Conservation (phyloP, 2,113 vertebrate genomes). For the Cyanistes caeruleus region DNA sequence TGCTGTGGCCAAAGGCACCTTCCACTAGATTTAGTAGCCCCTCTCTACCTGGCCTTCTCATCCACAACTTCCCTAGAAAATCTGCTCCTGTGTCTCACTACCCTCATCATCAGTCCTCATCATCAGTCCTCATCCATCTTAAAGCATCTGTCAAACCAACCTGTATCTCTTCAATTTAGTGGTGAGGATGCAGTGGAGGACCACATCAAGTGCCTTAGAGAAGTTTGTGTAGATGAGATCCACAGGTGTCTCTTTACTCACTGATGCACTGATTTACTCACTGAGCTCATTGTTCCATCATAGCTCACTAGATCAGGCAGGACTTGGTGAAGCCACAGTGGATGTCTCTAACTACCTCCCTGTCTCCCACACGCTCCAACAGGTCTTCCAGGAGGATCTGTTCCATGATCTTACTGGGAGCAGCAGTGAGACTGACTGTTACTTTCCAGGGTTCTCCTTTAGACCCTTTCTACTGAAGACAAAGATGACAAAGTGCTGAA, state of each 20-base stretch:
- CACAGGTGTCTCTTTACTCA: not conserved
- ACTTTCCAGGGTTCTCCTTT: not conserved
- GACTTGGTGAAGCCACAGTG: not conserved
- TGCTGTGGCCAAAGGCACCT: not conserved
- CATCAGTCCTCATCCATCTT: not conserved
- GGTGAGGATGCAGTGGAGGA: not conserved
- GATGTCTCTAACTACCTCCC: not conserved
- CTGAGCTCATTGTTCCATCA: not conserved
- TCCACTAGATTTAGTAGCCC: not conserved
- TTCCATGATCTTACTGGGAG: not conserved
- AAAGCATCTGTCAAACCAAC: not conserved
- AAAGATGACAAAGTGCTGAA: not conserved
- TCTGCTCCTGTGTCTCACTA: not conserved
- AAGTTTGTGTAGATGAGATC: not conserved
- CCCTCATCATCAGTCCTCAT: fast-evolving
- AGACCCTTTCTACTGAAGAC: not conserved
- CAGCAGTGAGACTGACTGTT: not conserved
- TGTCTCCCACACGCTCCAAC: not conserved
- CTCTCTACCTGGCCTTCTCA: not conserved
- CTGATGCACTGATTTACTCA: not conserved
- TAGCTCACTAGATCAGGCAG: not conserved
- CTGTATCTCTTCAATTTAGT: not conserved
- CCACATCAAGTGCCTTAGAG: not conserved
- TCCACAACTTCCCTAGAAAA: not conserved
- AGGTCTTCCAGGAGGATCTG: not conserved